These are phyloP conservation scores for Cygnus buccinator DNA, from an alignment of 2,113 vertebrate species.

Conservation along the genomic window DNA sequence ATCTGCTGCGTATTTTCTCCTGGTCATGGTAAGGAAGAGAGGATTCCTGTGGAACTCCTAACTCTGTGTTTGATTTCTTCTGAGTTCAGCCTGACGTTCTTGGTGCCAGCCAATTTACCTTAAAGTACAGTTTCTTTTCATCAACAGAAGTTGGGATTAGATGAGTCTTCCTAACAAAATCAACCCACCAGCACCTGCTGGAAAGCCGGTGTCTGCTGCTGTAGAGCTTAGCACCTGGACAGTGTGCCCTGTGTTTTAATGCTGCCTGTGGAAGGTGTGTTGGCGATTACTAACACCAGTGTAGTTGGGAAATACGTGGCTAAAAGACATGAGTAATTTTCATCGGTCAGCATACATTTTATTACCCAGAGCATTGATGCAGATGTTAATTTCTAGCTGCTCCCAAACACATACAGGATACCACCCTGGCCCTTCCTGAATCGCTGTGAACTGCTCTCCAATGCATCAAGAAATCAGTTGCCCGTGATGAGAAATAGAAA, in stretches of 20 bases:
- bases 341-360: rapidly evolving
- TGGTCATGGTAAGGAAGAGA: not conserved
- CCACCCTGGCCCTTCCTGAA: not conserved
- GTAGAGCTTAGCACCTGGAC: rapidly evolving
- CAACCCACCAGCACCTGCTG: not conserved
- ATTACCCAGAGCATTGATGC: not conserved
- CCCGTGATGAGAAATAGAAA: rapidly evolving
- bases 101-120: rapidly evolving
- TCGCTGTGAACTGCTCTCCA: rapidly evolving
- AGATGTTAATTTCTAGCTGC: not conserved
- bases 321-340: not conserved
- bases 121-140: not conserved
- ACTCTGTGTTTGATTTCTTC: rapidly evolving
- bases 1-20: not conserved
- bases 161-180: not conserved
- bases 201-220: rapidly evolving
- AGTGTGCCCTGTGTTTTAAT: rapidly evolving
- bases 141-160: not conserved
- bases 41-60: not conserved
- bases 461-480: rapidly evolving
- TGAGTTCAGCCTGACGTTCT: not conserved
- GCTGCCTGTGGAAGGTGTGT: not conserved
- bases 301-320: not conserved
- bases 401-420: rapidly evolving
- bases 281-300: rapidly evolving